Evolutionary conservation across 1,140 invertebrate species (phyloP), one percentile per base, ranked within the genome.

Genomic region (Brachionus sp.): DNA sequence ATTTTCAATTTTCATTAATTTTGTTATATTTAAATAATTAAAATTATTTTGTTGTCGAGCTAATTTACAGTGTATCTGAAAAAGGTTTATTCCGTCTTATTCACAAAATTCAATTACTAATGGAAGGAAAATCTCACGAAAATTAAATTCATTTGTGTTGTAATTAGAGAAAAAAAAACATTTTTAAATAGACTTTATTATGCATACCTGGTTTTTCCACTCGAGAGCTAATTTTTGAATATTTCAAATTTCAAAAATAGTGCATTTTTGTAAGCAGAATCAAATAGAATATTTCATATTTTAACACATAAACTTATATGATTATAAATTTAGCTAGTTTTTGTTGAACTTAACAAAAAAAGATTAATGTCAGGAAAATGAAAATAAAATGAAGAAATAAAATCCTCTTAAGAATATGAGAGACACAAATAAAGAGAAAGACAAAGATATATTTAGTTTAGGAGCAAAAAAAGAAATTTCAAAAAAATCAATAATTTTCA

Each of bases 401-500:
- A 70, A 70, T 70, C 66, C 66, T 70, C 66, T 70, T 70, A 70
- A 70, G 66, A 70, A 39, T 39, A 70, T 19, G 19, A 70, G 66
- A 70, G 66, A 70, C 16, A 70, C 16, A 70, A 39, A 70, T 19
- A 70, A 12, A 39, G n/a, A 53, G n/a, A 70, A 70, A 70, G 33
- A 70, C 33, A 70, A 39, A 70, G 66, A 70, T 66, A 66, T 66
- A 66, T 66, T 66, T 66, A 66, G 64, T 66, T 33, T 33, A 66
- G 25, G 25, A 66, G 5, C 33, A 66, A n/a, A 6, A 66, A 19
- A 33, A 42, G 5, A 70, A 70, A 42, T 70, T 39, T 19, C 13
- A 42, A 70, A 70, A 70, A 70, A 70, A 70, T 70, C 66, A 70
- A 70, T 70, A 70, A 70, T 70, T 70, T 70, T 70, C 66, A 70